A percentile compares a stretch with the other conserved stretches of the same genome.
Conservation (phyloP, 1,140 invertebrate species). For the Xylocopa sonorina region DNA sequence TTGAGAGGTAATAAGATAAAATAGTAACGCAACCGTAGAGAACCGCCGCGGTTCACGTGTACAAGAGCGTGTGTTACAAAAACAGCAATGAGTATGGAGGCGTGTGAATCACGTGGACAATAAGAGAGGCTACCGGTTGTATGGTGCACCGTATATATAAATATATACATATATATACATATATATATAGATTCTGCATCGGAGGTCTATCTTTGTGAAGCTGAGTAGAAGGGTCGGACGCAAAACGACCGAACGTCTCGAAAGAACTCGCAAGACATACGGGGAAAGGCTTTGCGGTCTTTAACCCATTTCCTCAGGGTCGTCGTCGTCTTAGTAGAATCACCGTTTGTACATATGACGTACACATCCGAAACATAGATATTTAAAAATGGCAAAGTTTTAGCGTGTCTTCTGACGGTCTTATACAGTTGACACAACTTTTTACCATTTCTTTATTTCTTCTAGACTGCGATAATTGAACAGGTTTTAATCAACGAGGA, state of each 20-base stretch:
- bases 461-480: background rate
- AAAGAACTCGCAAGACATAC: slow-evolving; percentile 13
- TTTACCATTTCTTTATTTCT: background rate
- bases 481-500: background rate
- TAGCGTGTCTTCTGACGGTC: background rate
- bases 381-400: background rate
- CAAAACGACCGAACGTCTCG: background rate
- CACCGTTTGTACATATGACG: background rate
- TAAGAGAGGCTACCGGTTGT: background rate
- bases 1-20: too few species aligned
- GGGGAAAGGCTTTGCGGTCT: slow-evolving; percentile 39
- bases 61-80: slow-evolving; percentile 15
- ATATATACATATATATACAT: too few species aligned
- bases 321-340: slow-evolving; percentile 4
- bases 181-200: slow-evolving; percentile 3
- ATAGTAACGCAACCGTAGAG: background rate
- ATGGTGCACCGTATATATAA: slow-evolving; percentile 5
- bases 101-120: slow-evolving; percentile 32
- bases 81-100: background rate
- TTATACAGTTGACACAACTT: background rate
- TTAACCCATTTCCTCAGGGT: slow-evolving; percentile 49
- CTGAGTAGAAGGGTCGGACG: background rate
- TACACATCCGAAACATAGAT: background rate
- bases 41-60: background rate
- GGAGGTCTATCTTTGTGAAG: background rate